Evolutionary conservation across 2,797 vertebrate genomes (phyloP).

Genomic region (Coluber constrictor): DNA sequence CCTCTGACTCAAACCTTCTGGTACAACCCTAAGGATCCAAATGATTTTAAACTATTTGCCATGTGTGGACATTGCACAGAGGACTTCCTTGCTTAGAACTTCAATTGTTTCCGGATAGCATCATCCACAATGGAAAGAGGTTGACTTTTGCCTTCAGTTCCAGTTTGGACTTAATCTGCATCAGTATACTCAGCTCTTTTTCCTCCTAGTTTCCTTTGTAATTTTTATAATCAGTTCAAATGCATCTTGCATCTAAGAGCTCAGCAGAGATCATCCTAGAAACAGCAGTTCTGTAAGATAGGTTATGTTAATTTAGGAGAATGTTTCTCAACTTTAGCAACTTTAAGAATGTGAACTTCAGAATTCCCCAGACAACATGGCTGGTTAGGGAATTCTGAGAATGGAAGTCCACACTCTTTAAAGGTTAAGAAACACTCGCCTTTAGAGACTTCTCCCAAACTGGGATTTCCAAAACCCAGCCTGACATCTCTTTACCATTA

Average conservation of each 20-base stretch:
- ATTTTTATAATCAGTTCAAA: background rate
- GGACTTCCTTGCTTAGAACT: background rate
- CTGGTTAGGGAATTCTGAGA: no score
- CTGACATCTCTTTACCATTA: background rate
- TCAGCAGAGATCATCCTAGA: background rate
- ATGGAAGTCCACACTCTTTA: background rate
- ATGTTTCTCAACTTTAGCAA: background rate
- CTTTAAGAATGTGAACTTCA: background rate
- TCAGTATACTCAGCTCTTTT: background rate
- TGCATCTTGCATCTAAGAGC: background rate
- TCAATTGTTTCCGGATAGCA: background rate
- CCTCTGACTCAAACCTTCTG: background rate
- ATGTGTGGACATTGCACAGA: background rate
- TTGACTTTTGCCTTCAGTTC: background rate
- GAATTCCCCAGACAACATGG: background rate
- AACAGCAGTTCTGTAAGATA: background rate
- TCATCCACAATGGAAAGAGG: background rate
- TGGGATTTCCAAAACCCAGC: background rate
- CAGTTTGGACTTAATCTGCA: background rate
- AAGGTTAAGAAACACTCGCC: background rate
- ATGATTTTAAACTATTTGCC: background rate
- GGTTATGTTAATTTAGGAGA: fast-evolving
- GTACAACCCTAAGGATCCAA: background rate
- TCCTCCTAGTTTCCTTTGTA: background rate
- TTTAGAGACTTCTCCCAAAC: background rate